Evolutionary conservation across 2,113 vertebrate species (phyloP), one percentile per base, ranked within the genome.

Genomic region (Cyphomyrus plagiostoma): DNA sequence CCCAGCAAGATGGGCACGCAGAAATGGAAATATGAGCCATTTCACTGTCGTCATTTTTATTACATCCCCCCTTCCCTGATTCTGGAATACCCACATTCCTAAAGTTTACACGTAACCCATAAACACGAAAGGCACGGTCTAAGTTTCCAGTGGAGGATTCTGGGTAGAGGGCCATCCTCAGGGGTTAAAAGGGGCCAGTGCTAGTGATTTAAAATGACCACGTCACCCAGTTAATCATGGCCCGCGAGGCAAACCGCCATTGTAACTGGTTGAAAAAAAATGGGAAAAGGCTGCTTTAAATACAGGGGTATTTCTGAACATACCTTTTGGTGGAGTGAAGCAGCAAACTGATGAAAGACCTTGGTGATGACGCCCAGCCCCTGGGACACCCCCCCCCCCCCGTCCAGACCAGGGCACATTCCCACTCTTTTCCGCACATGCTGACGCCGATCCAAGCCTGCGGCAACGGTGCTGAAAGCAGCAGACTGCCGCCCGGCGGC

Each of bases 391-490:
- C n/a, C n/a, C n/a, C n/a, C 15, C 35, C 49, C 13, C 4, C 85
- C 48, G 56, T 74, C n/a, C 17, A 4, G 5, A 23, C 88, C 62
- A 11, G 74, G 74, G 21, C 21, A 11, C 4, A 15, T 26, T 82
- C 74, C 30, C 23, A 26, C 83, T 26, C 62, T 45, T 89, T 90
- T 74, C 45, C 87, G 3, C n/a, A 50, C 50, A 6, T 2, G 35
- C 50, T 85, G 85, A 86, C 30, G 26, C 30, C 46, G 7, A 35
- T 21, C 48, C 13, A 85, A 52, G 74, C 89, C 42, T 49, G 87
- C 9, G 42, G 87, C 77, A 86, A 58, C 87, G 56, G 10, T 86
- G 92, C 90, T 89, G 88, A 93, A 91, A 53, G 70, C 91, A 90
- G 77, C 77, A 90, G 48, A 39, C 70, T 39, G 30, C 48, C 13